These are phyloP conservation scores for Hepsetus odoe DNA, from an alignment of 2,113 vertebrate species.

Conservation along the genomic window DNA sequence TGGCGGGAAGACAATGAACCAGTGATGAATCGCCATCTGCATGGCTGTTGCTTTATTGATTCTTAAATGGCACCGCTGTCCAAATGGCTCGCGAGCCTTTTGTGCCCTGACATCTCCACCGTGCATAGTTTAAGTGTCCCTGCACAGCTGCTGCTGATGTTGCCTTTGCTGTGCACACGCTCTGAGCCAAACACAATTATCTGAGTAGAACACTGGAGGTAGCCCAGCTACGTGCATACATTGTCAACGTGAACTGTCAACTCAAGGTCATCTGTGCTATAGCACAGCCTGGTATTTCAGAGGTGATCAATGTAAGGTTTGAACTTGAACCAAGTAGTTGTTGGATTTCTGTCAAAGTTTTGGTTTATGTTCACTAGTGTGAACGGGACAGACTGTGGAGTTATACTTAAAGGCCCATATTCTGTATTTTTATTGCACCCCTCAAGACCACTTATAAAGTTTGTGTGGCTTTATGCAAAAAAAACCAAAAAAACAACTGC, in stretches of 20 bases:
- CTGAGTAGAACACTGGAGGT: not conserved
- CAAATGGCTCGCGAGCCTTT: conserved; percentile 63
- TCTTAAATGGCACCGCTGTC: conserved; percentile 72
- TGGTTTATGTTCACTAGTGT: conserved; percentile 9
- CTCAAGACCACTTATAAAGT: not conserved
- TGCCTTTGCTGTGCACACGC: conserved; percentile 32
- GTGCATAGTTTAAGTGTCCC: conserved; percentile 55
- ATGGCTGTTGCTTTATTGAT: conserved; percentile 70
- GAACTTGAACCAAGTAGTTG: conserved; percentile 26
- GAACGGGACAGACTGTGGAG: conserved; percentile 1
- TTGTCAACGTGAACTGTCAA: not conserved
- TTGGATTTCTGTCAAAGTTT: conserved; percentile 20
- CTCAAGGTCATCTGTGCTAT: conserved; percentile 11
- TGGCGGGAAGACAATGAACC: conserved; percentile 67
- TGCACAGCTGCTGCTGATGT: conserved; percentile 48
- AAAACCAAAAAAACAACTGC: not conserved
- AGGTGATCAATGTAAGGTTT: conserved; percentile 20
- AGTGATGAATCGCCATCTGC: conserved; percentile 52
- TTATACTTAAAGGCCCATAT: not conserved
- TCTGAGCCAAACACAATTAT: conserved; percentile 45
- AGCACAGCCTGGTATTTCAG: conserved; percentile 11
- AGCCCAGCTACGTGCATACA: not conserved
- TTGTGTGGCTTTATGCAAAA: not conserved
- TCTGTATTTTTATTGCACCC: not conserved
- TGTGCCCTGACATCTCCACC: conserved; percentile 64